These are phyloP conservation scores for Aegithalos caudatus DNA, from an alignment of 2,113 vertebrate species.

Conservation along the genomic window DNA sequence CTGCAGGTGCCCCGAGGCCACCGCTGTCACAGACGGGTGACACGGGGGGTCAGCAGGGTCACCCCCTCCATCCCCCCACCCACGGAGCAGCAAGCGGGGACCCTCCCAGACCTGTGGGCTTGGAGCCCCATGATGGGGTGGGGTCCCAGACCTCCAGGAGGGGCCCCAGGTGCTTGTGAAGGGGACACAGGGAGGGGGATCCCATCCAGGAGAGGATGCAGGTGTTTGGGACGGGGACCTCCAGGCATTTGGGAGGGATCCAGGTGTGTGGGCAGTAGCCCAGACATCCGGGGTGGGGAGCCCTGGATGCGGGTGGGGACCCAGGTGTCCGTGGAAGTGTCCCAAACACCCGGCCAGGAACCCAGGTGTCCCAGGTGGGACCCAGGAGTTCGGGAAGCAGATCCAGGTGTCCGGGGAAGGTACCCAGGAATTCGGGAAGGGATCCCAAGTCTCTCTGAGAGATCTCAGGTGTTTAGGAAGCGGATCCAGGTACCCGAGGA, in stretches of 20 bases:
- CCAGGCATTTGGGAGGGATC: neutral
- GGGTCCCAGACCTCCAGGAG: rapidly evolving
- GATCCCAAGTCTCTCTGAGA: rapidly evolving
- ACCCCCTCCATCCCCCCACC: neutral
- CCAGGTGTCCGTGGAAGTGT: neutral
- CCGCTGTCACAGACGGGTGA: neutral
- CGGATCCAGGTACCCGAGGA: neutral
- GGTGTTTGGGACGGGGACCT: neutral
- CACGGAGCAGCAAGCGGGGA: neutral
- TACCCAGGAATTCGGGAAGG: rapidly evolving
- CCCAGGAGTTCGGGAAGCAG: too few species aligned
- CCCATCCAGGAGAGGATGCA: neutral
- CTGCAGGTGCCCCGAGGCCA: neutral
- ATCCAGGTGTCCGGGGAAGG: neutral
- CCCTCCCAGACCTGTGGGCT: neutral
- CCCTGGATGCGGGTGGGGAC: neutral
- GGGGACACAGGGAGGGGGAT: too few species aligned
- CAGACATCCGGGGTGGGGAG: neutral
- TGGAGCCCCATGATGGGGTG: neutral
- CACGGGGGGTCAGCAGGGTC: neutral
- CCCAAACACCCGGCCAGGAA: neutral
- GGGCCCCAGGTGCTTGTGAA: neutral
- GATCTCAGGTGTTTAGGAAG: neutral
- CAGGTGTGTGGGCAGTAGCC: neutral
- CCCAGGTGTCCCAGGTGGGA: neutral